A percentile compares a stretch with the other conserved stretches of the same genome.
Evolutionary conservation across 2,888 invertebrate species (phyloP).

Genomic region (Callyntrura sp.): DNA sequence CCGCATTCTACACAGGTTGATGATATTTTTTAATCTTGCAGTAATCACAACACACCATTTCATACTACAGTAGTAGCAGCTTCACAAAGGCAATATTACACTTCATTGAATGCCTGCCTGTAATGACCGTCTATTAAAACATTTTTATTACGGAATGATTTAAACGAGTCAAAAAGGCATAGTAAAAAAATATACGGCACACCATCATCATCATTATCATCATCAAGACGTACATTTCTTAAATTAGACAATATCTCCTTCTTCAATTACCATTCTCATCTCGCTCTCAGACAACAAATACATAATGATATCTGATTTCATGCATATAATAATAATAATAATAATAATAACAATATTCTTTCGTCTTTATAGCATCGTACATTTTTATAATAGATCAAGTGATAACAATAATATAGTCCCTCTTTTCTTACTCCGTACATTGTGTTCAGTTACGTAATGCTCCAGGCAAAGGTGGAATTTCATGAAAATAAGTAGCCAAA

Average conservation of each 20-base stretch:
- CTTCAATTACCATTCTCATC: conserved; percentile 39
- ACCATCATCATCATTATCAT: too few relatives aligned
- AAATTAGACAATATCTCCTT: conserved; percentile 20
- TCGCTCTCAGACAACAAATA: neutral
- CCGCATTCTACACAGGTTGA: too few relatives aligned
- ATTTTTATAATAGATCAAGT: conserved; percentile 35
- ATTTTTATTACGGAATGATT: conserved; percentile 34
- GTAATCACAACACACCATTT: too few relatives aligned
- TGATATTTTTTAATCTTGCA: too few relatives aligned
- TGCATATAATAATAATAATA: conserved; percentile 8
- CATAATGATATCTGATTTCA: conserved; percentile 32
- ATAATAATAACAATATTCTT: too few relatives aligned
- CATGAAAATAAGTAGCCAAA: neutral
- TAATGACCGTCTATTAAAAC: conserved; percentile 10
- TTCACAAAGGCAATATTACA: neutral
- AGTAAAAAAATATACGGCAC: neutral
- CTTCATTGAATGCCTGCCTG: conserved; percentile 6
- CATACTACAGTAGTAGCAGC: too few relatives aligned
- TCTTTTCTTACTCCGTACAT: conserved; percentile 5
- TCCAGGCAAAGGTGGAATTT: conserved; percentile 73
- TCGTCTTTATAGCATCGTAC: conserved; percentile 23
- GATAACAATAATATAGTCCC: neutral
- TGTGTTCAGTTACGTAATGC: conserved; percentile 48
- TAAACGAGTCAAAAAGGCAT: neutral
- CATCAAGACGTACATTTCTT: conserved; percentile 6